A percentile compares a stretch with the other conserved stretches of the same genome.
Evolutionary conservation across 35 echinoderm and acorn worm species (phyloP).

Genomic region (Hemicentrotus pulcherrimus): DNA sequence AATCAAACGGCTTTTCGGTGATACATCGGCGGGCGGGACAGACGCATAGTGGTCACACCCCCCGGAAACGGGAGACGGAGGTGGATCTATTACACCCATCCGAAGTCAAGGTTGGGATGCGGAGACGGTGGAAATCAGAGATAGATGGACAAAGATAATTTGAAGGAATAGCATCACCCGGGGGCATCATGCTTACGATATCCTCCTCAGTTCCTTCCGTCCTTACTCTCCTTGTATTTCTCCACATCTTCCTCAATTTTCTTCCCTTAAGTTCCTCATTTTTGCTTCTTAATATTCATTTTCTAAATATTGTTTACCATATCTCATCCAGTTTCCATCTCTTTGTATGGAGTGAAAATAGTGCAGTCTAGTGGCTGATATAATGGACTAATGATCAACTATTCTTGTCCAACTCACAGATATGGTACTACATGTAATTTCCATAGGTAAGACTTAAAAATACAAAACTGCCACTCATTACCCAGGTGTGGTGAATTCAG

Average conservation of each 20-base stretch:
- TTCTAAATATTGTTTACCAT: no score
- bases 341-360: no score
- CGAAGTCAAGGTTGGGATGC: neutral
- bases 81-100: neutral
- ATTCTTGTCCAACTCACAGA: no score
- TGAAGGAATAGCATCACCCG: neutral
- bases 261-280: no score
- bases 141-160: constrained; percentile 5
- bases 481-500: no score
- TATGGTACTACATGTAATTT: no score
- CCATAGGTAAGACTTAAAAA: no score
- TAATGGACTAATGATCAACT: no score
- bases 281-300: no score
- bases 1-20: neutral
- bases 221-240: neutral
- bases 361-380: no score
- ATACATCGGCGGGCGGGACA: neutral
- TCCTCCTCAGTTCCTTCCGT: neutral
- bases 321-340: no score
- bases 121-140: neutral
- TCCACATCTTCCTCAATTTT: neutral
- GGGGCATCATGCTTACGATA: neutral
- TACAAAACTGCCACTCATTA: no score
- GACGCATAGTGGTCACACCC: neutral
- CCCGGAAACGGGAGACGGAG: neutral